Evolutionary conservation across 2,113 vertebrate species (phyloP), one percentile per base, ranked within the genome.

Genomic region (Antechinus stuartii): DNA sequence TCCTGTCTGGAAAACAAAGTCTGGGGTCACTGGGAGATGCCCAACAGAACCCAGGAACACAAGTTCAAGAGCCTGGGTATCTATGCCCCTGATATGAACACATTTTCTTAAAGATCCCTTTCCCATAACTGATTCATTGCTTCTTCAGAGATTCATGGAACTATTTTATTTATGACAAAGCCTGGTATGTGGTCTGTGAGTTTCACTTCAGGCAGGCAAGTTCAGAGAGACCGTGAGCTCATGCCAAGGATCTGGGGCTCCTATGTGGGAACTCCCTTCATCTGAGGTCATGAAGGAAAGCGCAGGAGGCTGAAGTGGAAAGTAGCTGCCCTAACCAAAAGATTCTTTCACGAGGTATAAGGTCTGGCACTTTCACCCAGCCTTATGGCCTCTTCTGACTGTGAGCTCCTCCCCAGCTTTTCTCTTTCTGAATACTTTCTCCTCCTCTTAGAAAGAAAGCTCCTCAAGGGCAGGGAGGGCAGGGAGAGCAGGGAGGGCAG

Each of bases 1-100:
- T 97, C 99, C 99, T 92, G 99, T 99, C 99, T 99, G 95, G 25
- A 96, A 98, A 92, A 96, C 46, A 94, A 47, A 94, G 95, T 84
- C 68, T 6, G 3, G n/a, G 42, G 14, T 84, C 68, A 42, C n/a
- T 16, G 12, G 35, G 68, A 7, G 16, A 16, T 22, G 12, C n/a
- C 35, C n/a, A 76, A n/a, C 35, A 76, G 19, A n/a, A 1, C 35
- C 0, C 8, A 8, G 26, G 10, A 76, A 12, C 16, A n/a, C 12
- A 14, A 76, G 35, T 35, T 76, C 35, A 19, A 19, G 61, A n/a
- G 27, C 27, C 12, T 30, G 27, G 2, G 14, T 4, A 14, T 35
- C n/a, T n/a, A 1, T 16, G 30, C 16, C 35, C 61, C n/a, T 19
- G 5, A 16, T 5, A n/a, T 7, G 5, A n/a, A n/a, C 61, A n/a